Conservation (phyloP, 2,797 vertebrate species). For the Pagetopsis macropterus region DNA sequence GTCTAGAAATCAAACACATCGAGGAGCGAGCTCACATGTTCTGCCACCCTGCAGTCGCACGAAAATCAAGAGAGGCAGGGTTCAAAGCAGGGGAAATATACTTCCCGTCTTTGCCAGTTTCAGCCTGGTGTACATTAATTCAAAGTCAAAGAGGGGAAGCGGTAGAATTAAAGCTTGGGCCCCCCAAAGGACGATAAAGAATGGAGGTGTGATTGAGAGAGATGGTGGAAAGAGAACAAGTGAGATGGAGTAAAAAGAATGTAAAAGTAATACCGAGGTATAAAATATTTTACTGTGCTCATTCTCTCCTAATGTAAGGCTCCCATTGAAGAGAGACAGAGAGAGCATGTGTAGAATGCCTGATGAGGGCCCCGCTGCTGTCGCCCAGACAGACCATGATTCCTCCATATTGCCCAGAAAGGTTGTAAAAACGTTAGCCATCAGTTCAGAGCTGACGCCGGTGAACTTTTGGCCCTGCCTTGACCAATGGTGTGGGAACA, state of each 20-base stretch:
- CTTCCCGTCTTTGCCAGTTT: conserved; percentile 61
- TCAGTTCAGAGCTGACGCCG: conserved; percentile 64
- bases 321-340: conserved; percentile 60
- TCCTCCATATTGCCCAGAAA: conserved; percentile 47
- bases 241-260: conserved; percentile 45
- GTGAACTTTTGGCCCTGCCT: conserved; percentile 68
- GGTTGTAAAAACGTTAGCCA: conserved; percentile 63
- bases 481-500: conserved; percentile 46
- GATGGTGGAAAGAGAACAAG: conserved; percentile 47
- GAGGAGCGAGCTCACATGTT: conserved; percentile 47
- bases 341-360: conserved; percentile 72
- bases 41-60: conserved; percentile 39
- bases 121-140: conserved; percentile 60
- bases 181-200: conserved; percentile 57
- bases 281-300: conserved; percentile 83
- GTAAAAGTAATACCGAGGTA: conserved; percentile 78
- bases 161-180: conserved; percentile 45
- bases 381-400: conserved; percentile 23
- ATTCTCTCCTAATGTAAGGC: conserved; percentile 84
- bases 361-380: conserved; percentile 65
- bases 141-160: conserved; percentile 68
- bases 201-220: conserved; percentile 40
- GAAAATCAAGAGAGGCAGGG: conserved; percentile 45
- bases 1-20: conserved; percentile 63
- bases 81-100: conserved; percentile 52